Conservation (phyloP, 2,113 vertebrate genomes). For the Lathamus discolor region DNA sequence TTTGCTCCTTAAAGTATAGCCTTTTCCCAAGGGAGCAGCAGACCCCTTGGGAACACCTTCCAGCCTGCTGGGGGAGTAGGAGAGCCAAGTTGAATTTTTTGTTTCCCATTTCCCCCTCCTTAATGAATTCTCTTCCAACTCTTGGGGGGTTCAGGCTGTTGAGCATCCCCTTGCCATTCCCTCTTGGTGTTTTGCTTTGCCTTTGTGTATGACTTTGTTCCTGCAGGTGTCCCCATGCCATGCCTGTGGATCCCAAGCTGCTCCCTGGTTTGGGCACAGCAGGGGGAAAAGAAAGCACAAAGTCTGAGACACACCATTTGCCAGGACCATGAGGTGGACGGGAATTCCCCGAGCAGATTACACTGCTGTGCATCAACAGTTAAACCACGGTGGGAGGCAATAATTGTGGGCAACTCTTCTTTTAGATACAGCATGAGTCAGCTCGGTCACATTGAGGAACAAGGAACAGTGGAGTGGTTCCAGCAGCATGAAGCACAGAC, state of each 20-base stretch:
- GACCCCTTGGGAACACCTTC: neutral
- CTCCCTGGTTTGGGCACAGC: neutral
- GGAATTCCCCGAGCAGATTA: neutral
- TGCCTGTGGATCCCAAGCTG: rapidly evolving
- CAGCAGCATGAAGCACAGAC: neutral
- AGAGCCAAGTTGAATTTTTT: neutral
- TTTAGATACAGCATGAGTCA: neutral
- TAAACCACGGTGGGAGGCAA: neutral
- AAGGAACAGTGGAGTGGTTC: neutral
- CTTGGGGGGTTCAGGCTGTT: neutral
- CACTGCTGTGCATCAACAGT: neutral
- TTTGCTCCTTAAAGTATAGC: neutral
- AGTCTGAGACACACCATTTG: rapidly evolving
- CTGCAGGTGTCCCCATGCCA: rapidly evolving
- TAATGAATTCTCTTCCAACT: neutral
- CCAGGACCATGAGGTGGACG: neutral
- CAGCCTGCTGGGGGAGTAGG: neutral
- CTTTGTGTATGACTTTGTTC: neutral
- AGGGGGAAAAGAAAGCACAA: neutral
- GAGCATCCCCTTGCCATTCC: rapidly evolving
- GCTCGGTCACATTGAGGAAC: neutral
- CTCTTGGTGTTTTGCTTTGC: neutral
- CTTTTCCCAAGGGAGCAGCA: neutral
- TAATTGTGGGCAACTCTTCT: neutral
- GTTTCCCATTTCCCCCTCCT: neutral